Conservation (phyloP, 2,113 vertebrate genomes). For the Chascanopsetta lugubris region DNA sequence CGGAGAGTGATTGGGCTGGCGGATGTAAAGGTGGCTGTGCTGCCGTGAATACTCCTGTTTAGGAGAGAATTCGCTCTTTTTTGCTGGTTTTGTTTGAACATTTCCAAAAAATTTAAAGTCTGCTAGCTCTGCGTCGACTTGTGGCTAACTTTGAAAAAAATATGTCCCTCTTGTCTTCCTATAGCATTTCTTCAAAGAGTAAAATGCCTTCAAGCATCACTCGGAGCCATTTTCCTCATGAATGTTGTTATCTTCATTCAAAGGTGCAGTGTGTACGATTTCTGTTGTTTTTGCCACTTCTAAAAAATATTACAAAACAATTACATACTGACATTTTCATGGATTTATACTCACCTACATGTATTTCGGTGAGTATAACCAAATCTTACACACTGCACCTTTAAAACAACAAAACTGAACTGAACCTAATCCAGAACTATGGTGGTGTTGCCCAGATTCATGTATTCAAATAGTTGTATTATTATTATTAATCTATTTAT, state of each 20-base stretch:
- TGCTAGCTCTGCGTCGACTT: background rate
- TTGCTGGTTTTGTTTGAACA: too few species aligned
- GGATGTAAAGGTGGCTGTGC: constrained; percentile 16
- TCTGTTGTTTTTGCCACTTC: too few species aligned
- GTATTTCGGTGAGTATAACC: too few species aligned
- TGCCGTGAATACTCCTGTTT: constrained; percentile 1
- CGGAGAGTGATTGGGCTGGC: constrained; percentile 6
- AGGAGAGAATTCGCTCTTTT: too few species aligned
- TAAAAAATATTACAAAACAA: too few species aligned
- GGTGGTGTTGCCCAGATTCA: background rate
- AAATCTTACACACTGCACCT: too few species aligned
- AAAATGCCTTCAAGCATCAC: constrained; percentile 46
- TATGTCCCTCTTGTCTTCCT: constrained; percentile 24
- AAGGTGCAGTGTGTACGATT: too few species aligned
- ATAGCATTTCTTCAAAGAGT: constrained; percentile 44
- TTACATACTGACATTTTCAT: too few species aligned
- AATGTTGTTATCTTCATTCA: constrained; percentile 59
- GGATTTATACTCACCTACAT: too few species aligned
- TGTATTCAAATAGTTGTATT: background rate
- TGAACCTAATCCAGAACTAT: background rate
- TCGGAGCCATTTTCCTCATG: constrained; percentile 37
- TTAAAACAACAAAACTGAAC: constrained; percentile 16
- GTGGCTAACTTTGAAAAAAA: background rate
- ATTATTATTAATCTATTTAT: background rate
- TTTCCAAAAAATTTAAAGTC: background rate